phyloP scores from a whole-genome alignment of 2,113 vertebrate species.

The Eidolon helvum region DNA sequence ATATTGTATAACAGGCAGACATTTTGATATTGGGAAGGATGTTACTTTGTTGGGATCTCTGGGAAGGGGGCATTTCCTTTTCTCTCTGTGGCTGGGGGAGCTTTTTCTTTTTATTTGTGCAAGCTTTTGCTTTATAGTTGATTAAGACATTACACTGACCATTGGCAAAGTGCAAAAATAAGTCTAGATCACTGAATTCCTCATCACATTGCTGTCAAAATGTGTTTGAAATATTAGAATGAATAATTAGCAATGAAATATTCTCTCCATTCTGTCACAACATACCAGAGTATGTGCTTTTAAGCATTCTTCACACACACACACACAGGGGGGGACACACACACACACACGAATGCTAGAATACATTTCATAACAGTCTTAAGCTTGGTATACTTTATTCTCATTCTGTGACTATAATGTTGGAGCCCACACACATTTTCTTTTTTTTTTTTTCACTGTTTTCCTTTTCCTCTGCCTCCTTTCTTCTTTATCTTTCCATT shows the following conservation, averaged over 20 bases:
- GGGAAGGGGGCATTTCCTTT: background rate
- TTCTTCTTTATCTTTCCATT: background rate
- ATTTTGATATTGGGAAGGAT: background rate
- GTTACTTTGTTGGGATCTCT: background rate
- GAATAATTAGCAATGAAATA: background rate
- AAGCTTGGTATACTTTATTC: background rate
- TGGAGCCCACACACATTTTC: background rate
- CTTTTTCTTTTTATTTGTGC: no score
- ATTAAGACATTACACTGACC: background rate
- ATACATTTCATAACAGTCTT: background rate
- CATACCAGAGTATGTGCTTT: background rate
- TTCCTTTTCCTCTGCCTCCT: background rate
- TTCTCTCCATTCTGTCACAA: background rate
- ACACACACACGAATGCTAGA: background rate
- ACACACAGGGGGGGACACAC: no score
- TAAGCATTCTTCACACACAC: background rate
- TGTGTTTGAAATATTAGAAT: background rate
- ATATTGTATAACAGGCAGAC: background rate
- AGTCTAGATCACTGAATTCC: background rate
- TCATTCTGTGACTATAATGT: background rate
- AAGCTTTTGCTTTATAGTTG: background rate
- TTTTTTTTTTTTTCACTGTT: background rate
- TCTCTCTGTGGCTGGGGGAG: background rate
- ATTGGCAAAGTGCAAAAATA: background rate
- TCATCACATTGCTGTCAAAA: background rate